Base-by-base conservation (phyloP, 2,113 vertebrate genomes). In the Alethe diademata region DNA sequence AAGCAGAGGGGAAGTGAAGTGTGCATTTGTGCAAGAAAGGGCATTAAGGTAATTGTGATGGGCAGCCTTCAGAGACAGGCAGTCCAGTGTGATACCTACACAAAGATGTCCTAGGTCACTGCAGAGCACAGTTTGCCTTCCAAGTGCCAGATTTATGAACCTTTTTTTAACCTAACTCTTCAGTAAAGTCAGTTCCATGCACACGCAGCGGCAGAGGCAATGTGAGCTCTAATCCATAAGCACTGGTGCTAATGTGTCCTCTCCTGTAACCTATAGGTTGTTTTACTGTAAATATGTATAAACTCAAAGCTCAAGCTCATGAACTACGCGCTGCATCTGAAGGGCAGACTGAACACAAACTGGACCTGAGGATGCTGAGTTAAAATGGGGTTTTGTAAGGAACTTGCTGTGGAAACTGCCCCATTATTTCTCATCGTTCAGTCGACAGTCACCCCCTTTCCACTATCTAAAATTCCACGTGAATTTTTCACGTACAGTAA, bases 231-330 rank as follows among this genome's bases (percentile, higher is more conserved):
- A 78, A 83, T 61, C 84, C 67, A 57, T 23, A 83, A 80, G 72
- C 85, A 96, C 70, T 97, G 97, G 96, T 97, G 96, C 97, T 97
- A 97, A 97, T 26, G 72, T 90, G 75, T 73, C 86, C 78, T 86
- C 86, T 93, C 87, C 90, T 94, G 86, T 84, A 64, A 70, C 45
- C 64, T 60, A 14, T 88, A 92, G 80, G 58, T 57, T 64, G 60
- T 88, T 57, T 43, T 42, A 26, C 69, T 97, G 95, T 97, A 94
- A 88, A 82, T 95, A 84, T 35, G n/a, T 82, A 51, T 5, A 67
- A 78, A 66, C 57, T 45, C 60, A 69, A 90, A 79, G n/a, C 53
- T 90, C 74, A 40, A 67, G 43, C 47, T 88, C 31, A 19, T 81
- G 65, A 93, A 61, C 42, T 35, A 15, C 17, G 31, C 0, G 7